These are phyloP conservation scores for Tridacna crocea DNA, from an alignment of 2,888 invertebrate species.

Conservation along the genomic window DNA sequence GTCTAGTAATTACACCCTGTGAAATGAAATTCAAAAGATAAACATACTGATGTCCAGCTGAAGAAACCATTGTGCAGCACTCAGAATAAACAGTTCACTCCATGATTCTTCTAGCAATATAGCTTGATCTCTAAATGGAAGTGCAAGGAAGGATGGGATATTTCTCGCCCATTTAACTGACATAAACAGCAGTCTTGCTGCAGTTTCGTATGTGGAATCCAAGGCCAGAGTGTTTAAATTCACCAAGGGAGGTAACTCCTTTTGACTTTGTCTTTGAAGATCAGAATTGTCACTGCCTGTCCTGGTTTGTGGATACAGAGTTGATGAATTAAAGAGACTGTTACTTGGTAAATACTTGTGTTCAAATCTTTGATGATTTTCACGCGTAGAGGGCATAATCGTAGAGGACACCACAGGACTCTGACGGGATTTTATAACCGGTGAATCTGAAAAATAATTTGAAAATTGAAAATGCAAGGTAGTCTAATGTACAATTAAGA, in stretches of 20 bases:
- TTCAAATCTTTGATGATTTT: conserved; percentile 15
- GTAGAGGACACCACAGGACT: conserved; percentile 50
- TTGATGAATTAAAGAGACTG: conserved; percentile 44
- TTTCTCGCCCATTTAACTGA: conserved; percentile 92
- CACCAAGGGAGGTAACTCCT: background rate
- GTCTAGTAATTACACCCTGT: too few relatives aligned
- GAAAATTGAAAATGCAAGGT: background rate
- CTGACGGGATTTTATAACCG: conserved; percentile 22
- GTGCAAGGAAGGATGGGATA: conserved; percentile 90
- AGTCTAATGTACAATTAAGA: too few relatives aligned
- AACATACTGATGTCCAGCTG: conserved; percentile 89
- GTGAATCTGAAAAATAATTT: conserved; percentile 38
- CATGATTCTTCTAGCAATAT: conserved; percentile 91
- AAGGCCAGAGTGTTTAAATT: conserved; percentile 26
- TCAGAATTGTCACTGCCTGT: background rate
- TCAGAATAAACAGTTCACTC: conserved; percentile 93
- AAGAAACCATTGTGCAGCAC: conserved; percentile 92
- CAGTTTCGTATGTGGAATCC: conserved; percentile 83
- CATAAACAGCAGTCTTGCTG: conserved; percentile 90
- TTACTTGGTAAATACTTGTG: conserved; percentile 51
- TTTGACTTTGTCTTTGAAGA: background rate
- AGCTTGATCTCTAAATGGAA: conserved; percentile 90
- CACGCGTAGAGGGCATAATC: conserved; percentile 31
- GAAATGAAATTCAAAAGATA: background rate
- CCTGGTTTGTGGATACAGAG: conserved; percentile 34